phyloP scores from a whole-genome alignment of 1,140 invertebrate species.

The Melipona quadrifasciata region DNA sequence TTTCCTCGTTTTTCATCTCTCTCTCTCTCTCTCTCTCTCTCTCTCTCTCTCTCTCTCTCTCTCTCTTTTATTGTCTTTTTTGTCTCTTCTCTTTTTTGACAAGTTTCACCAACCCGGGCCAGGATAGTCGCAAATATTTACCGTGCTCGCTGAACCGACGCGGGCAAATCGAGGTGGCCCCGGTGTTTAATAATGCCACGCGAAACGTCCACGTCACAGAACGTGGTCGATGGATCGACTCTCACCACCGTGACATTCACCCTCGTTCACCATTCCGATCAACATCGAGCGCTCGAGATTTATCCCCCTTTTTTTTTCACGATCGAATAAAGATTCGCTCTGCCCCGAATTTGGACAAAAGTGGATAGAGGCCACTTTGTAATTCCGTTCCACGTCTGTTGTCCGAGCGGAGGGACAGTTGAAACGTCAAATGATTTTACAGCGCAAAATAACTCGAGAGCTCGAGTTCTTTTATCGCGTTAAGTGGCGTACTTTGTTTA shows the following conservation, averaged over 20 bases:
- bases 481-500: no score
- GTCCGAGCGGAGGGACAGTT: no score
- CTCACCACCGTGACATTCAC: not conserved
- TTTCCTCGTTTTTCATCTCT: not conserved
- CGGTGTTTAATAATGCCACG: conserved; percentile 55
- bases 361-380: not conserved
- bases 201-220: conserved; percentile 28
- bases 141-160: conserved; percentile 35
- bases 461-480: no score
- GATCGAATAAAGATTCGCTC: not conserved
- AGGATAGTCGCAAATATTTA: conserved; percentile 51
- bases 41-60: not conserved
- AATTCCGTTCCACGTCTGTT: not conserved
- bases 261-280: not conserved
- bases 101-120: not conserved
- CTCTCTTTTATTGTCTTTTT: not conserved
- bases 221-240: conserved; percentile 8
- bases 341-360: not conserved
- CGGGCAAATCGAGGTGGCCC: conserved; percentile 22
- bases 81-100: not conserved
- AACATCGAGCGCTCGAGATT: not conserved
- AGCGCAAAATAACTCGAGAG: no score
- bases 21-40: not conserved
- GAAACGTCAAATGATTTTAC: no score
- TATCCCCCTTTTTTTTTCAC: not conserved